Percentiles rank a stretch among this genome's conserved stretches.
phyloP scores from a whole-genome alignment of 2,797 vertebrate species.

The Microctenopoma lineatum region DNA sequence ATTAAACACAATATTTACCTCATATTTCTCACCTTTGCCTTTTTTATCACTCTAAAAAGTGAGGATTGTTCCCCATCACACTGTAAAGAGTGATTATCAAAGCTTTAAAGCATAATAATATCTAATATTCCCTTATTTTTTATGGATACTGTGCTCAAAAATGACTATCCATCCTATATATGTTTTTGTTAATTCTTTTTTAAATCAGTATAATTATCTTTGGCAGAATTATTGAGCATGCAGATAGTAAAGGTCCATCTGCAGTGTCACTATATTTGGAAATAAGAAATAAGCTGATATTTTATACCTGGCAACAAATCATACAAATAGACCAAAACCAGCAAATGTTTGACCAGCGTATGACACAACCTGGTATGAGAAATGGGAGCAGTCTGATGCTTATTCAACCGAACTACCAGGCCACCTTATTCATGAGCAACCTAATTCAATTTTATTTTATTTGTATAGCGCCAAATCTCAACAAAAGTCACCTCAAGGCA shows the following conservation, averaged over 20 bases:
- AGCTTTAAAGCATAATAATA: slow-evolving; percentile 5
- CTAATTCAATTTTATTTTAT: no score
- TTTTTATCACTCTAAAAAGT: slow-evolving; percentile 41
- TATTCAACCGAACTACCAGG: no score
- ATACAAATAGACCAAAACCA: neutral
- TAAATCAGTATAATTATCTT: neutral
- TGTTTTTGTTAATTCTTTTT: neutral
- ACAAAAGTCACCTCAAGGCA: no score
- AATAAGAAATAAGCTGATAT: neutral
- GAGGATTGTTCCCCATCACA: neutral
- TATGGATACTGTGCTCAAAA: neutral
- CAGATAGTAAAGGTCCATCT: neutral
- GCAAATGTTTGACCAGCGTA: no score
- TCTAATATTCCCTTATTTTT: neutral
- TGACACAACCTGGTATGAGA: no score
- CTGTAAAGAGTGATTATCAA: neutral
- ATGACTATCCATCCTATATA: neutral
- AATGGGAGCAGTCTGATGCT: no score
- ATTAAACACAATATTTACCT: slow-evolving; percentile 99
- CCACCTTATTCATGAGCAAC: no score
- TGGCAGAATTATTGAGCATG: neutral
- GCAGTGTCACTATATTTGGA: neutral
- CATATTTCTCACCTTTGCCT: slow-evolving; percentile 73
- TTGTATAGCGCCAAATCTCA: no score
- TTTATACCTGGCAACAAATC: slow-evolving; percentile 9